Evolutionary conservation across 2,113 vertebrate genomes (phyloP).

Genomic region (Pao palembangensis): DNA sequence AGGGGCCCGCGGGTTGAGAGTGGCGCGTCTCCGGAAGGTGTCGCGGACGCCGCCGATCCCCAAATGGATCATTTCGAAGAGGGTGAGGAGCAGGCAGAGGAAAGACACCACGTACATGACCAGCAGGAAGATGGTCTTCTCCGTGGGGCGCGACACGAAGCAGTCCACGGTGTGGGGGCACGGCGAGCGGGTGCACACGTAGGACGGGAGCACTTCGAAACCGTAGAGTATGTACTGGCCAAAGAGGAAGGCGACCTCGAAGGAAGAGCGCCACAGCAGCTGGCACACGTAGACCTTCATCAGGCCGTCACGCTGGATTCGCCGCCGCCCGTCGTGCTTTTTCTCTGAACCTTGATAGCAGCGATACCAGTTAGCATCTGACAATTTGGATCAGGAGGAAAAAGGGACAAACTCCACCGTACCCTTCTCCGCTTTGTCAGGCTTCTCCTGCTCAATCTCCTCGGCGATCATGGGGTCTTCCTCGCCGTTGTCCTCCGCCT

Average conservation of each 20-base stretch:
- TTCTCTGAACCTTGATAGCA: slow-evolving; percentile 28
- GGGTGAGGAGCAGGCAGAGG: slow-evolving; percentile 83
- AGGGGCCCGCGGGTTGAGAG: slow-evolving; percentile 18
- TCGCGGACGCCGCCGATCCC: slow-evolving; percentile 80
- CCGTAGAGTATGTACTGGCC: slow-evolving; percentile 85
- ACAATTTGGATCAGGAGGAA: no score
- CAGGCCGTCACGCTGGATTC: slow-evolving; percentile 83
- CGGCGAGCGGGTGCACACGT: slow-evolving; percentile 79
- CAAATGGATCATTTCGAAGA: slow-evolving; percentile 83
- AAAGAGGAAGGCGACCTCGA: slow-evolving; percentile 81
- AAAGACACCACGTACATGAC: slow-evolving; percentile 85
- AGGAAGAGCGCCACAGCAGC: slow-evolving; percentile 76
- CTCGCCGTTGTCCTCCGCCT: slow-evolving; percentile 81
- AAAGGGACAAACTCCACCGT: background rate
- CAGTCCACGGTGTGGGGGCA: slow-evolving; percentile 87
- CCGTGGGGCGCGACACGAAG: slow-evolving; percentile 87
- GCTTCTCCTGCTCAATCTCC: slow-evolving; percentile 77
- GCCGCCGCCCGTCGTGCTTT: slow-evolving; percentile 80
- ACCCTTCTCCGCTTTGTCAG: slow-evolving; percentile 44
- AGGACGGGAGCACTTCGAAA: slow-evolving; percentile 80
- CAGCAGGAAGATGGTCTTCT: slow-evolving; percentile 87
- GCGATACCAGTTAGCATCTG: background rate
- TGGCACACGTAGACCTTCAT: slow-evolving; percentile 85
- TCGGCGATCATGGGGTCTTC: slow-evolving; percentile 88
- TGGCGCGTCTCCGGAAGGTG: slow-evolving; percentile 57